phyloP scores from a whole-genome alignment of 2,113 vertebrate species.

The Capreolus pygargus region DNA sequence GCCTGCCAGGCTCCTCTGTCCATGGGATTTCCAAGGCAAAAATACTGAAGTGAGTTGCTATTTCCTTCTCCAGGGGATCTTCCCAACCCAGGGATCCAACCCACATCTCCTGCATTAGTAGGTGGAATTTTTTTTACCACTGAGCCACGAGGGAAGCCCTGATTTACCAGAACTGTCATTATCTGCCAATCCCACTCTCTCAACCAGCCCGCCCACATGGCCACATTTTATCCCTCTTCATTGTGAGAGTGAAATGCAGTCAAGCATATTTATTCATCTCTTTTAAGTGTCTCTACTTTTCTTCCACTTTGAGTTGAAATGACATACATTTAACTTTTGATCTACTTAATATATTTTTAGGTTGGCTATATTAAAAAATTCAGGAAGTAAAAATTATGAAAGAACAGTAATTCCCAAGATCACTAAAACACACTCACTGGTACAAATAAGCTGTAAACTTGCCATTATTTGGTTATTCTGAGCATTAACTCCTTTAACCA shows the following conservation, averaged over 20 bases:
- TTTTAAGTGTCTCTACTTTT: not conserved
- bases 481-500: not conserved
- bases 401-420: not conserved
- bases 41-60: not conserved
- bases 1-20: not conserved
- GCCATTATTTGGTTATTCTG: not conserved
- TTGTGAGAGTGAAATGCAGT: not conserved
- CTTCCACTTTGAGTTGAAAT: not conserved
- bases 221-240: not conserved
- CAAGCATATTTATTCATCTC: not conserved
- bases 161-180: not conserved
- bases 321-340: not conserved
- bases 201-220: not conserved
- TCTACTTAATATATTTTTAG: not conserved
- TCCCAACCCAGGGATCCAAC: not conserved
- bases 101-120: not conserved
- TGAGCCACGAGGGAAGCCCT: not conserved
- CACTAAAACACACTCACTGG: not conserved
- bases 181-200: not conserved
- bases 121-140: not conserved
- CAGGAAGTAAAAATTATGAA: not conserved
- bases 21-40: not conserved
- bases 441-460: not conserved
- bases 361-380: not conserved
- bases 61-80: not conserved